These are phyloP conservation scores for Merops nubicus DNA, from an alignment of 2,113 vertebrate genomes.

Conservation along the genomic window DNA sequence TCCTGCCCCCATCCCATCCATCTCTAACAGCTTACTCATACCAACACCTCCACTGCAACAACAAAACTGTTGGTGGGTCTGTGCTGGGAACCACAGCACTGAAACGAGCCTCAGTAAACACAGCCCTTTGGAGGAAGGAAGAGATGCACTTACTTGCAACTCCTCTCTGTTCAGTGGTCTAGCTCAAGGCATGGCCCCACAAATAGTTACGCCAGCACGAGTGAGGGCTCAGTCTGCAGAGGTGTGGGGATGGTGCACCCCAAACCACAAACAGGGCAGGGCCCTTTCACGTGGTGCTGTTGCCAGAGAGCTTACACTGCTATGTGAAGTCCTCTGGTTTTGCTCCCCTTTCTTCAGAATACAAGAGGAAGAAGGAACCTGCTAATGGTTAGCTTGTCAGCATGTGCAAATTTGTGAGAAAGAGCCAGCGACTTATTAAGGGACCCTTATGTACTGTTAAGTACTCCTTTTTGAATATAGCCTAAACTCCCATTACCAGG, in stretches of 20 bases:
- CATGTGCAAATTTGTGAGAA: background rate
- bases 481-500: background rate
- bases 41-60: background rate
- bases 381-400: background rate
- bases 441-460: background rate
- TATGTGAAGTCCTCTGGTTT: background rate
- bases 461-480: background rate
- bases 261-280: background rate
- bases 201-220: background rate
- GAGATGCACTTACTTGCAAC: background rate
- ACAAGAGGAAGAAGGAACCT: background rate
- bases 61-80: fast-evolving
- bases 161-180: background rate
- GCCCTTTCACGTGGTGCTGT: background rate
- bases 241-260: background rate
- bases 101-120: background rate
- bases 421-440: background rate
- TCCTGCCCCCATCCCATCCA: background rate
- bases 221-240: background rate
- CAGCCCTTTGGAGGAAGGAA: background rate
- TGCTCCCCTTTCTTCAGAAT: background rate
- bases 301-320: background rate
- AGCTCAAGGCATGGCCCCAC: background rate
- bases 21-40: background rate
- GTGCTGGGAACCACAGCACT: background rate